Evolutionary conservation across 2,888 invertebrate species (phyloP).

Genomic region (Epinotia ramella): DNA sequence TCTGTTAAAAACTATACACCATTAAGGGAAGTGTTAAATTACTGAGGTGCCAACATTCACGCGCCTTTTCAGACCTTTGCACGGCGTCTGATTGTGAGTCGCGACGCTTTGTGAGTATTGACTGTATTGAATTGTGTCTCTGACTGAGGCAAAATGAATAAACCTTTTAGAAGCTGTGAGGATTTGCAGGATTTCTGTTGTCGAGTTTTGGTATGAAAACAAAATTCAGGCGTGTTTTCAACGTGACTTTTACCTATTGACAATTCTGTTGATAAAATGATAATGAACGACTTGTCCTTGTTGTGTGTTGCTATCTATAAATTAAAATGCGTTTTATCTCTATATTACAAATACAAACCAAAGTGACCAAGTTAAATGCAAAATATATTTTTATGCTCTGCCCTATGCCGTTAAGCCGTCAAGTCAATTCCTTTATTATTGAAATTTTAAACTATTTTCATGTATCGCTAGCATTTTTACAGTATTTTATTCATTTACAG

Average conservation of each 20-base stretch:
- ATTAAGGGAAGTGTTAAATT: slow-evolving; percentile 37
- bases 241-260: not conserved
- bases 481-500: too few relatives aligned
- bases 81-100: slow-evolving; percentile 30
- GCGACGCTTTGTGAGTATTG: slow-evolving; percentile 30
- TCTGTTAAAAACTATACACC: slow-evolving; percentile 22
- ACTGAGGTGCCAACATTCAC: slow-evolving; percentile 28
- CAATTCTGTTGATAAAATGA: not conserved
- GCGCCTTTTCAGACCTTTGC: slow-evolving; percentile 24
- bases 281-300: not conserved
- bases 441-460: too few relatives aligned
- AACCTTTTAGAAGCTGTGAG: slow-evolving; percentile 16
- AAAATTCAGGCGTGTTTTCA: not conserved
- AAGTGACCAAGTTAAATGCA: too few relatives aligned
- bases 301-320: not conserved
- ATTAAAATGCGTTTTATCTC: not conserved
- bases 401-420: too few relatives aligned
- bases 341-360: too few relatives aligned
- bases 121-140: slow-evolving; percentile 38
- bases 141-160: slow-evolving; percentile 21
- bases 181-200: slow-evolving; percentile 11
- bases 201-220: not conserved
- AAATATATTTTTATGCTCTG: too few relatives aligned
- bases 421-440: too few relatives aligned
- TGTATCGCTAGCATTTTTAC: too few relatives aligned